Base-by-base conservation (phyloP, 2,113 vertebrate species). In the Suncus etruscus region DNA sequence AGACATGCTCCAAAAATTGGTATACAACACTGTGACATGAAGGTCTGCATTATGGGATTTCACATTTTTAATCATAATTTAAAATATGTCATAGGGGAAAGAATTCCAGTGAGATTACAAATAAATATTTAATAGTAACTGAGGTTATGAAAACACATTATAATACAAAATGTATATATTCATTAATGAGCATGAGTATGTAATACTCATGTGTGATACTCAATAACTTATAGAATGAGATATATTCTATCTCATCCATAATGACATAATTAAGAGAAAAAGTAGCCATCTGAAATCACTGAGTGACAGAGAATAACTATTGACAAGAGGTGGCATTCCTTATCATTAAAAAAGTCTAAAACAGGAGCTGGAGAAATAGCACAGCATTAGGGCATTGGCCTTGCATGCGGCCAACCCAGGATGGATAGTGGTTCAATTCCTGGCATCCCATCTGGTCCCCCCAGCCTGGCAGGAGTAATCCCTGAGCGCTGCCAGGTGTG, bases 191-290 rank as follows among this genome's bases (percentile, higher is more conserved):
- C 22, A 90, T 24, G 29, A 93, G 54, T 18, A 90, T 73, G 32
- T 58, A 47, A 66, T 12, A 45, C 31, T 92, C 47, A 8, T 24
- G 47, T 22, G 11, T 65, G 77, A 86, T 31, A 80, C 7, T 80
- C 54, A 79, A 1, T 18, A 76, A 83, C 54, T 76, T 69, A 3
- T 61, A 6, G 11, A 74, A 77, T 89, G 15, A 86, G 76, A 80
- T 90, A 39, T 8, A 74, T 61, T 89, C 39, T 39, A 83, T 61
- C 58, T 61, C 18, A 61, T 61, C 58, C 22, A 61, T 16, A 91
- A 3, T 92, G 47, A 73, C 0, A 79, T 51, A 70, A 63, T 69
- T 75, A 79, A 87, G 39, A 86, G 39, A 94, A 85, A 91, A 85
- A 58, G 54, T 79, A 25, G 63, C 4, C 11, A 31, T 29, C 45